Percentiles rank a stretch among this genome's conserved stretches.
These are phyloP conservation scores for Drosophila lacicola DNA, from an alignment of 2,888 invertebrate species.

Conservation along the genomic window DNA sequence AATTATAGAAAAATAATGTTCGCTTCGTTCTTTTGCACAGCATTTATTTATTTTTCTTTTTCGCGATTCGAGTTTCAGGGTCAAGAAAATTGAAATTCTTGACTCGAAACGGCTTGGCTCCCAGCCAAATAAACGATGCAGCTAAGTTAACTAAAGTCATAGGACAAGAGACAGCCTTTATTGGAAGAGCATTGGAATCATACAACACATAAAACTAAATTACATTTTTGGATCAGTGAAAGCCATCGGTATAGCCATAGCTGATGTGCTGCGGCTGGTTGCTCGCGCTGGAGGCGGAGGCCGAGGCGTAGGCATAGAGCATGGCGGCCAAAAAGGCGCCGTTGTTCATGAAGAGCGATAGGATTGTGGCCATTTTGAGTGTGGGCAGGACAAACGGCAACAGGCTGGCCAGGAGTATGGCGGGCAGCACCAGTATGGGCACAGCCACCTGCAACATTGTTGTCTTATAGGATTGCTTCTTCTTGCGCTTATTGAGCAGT, in stretches of 20 bases:
- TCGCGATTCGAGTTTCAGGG: no score
- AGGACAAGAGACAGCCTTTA: conserved; percentile 60
- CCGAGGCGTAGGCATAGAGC: conserved; percentile 77
- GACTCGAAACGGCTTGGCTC: no score
- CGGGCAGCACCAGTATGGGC: conserved; percentile 88
- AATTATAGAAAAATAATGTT: no score
- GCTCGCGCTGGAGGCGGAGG: conserved; percentile 64
- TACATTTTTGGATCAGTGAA: conserved; percentile 52
- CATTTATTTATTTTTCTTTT: no score
- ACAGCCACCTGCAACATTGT: conserved; percentile 85
- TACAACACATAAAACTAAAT: conserved; percentile 3
- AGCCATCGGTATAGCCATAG: conserved; percentile 69
- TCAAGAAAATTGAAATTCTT: neutral
- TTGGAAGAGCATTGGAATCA: conserved; percentile 29
- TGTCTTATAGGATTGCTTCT: conserved; percentile 72
- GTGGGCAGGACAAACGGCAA: conserved; percentile 89
- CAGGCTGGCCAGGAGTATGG: conserved; percentile 88
- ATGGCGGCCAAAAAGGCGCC: conserved; percentile 88
- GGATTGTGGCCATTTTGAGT: conserved; percentile 88
- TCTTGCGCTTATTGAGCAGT: conserved; percentile 61
- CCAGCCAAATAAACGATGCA: neutral
- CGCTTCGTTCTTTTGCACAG: no score
- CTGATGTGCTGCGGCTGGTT: conserved; percentile 82
- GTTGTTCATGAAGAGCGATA: conserved; percentile 88
- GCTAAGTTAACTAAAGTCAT: conserved; percentile 25